phyloP scores from a whole-genome alignment of 1,140 invertebrate genomes.

The Sesamia nonagrioides region DNA sequence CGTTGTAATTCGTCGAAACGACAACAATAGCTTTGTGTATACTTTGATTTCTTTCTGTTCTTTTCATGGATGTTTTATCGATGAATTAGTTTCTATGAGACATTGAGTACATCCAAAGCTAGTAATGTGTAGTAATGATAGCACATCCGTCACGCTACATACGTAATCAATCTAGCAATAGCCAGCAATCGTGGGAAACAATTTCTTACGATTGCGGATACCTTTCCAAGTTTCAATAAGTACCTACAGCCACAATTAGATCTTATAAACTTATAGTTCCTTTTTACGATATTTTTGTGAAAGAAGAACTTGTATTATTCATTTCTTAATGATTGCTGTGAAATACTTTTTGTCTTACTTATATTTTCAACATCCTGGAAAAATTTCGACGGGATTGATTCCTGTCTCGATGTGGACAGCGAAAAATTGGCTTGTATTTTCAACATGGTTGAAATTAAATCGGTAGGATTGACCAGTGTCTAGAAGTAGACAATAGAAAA shows the following conservation, averaged over 20 bases:
- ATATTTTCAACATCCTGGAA: no score
- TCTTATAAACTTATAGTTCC: background rate
- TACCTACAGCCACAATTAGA: background rate
- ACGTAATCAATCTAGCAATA: conserved; percentile 31
- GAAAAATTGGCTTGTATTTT: no score
- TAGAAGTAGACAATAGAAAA: no score
- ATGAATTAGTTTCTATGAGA: conserved; percentile 6
- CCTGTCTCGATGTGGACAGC: no score
- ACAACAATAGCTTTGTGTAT: background rate
- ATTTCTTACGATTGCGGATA: conserved; percentile 31
- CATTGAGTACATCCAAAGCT: background rate
- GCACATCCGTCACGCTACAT: conserved; percentile 43
- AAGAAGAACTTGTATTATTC: background rate
- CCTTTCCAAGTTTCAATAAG: conserved; percentile 12
- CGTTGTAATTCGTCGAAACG: conserved; percentile 26
- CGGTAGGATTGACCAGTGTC: no score
- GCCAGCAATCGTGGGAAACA: conserved; percentile 37
- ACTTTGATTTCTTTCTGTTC: background rate
- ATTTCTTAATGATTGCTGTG: background rate
- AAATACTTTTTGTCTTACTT: background rate
- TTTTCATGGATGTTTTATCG: background rate
- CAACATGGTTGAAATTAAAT: no score
- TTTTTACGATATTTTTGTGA: background rate
- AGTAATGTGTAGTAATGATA: conserved; percentile 33
- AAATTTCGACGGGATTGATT: no score